A percentile compares a stretch with the other conserved stretches of the same genome.
Conservation (phyloP, 2,797 vertebrate genomes). For the Arctocebus calabarensis region DNA sequence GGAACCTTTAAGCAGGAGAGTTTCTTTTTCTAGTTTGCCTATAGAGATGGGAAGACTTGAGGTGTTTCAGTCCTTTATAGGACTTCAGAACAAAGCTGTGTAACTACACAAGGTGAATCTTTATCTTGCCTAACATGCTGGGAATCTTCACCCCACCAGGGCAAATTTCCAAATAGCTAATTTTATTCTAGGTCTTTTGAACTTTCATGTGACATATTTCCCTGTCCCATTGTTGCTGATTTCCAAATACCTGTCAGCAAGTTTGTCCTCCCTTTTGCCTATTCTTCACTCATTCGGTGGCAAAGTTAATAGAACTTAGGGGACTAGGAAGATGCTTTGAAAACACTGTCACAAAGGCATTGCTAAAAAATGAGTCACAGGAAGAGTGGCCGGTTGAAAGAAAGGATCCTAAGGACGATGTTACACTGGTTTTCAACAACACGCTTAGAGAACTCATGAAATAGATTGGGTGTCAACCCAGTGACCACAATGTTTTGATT, state of each 20-base stretch:
- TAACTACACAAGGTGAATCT: slow-evolving; percentile 74
- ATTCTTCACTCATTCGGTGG: slow-evolving; percentile 59
- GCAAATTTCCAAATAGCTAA: slow-evolving; percentile 66
- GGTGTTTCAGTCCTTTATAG: slow-evolving; percentile 68
- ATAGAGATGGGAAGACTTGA: slow-evolving; percentile 63
- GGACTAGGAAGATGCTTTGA: slow-evolving; percentile 61
- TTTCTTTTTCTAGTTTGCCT: slow-evolving; percentile 73
- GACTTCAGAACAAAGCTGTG: slow-evolving; percentile 73
- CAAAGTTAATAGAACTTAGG: slow-evolving; percentile 60
- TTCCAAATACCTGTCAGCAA: slow-evolving; percentile 65
- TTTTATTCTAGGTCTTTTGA: slow-evolving; percentile 59
- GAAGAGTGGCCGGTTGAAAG: slow-evolving; percentile 66
- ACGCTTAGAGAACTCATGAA: slow-evolving; percentile 71
- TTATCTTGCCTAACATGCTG: slow-evolving; percentile 68
- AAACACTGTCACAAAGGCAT: slow-evolving; percentile 50
- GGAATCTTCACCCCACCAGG: slow-evolving; percentile 74
- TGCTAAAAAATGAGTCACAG: slow-evolving; percentile 53
- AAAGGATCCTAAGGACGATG: slow-evolving; percentile 58
- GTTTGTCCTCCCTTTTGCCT: slow-evolving; percentile 55
- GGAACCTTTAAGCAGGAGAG: slow-evolving; percentile 81
- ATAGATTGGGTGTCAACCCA: slow-evolving; percentile 58
- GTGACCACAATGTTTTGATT: slow-evolving; percentile 61
- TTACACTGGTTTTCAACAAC: slow-evolving; percentile 57
- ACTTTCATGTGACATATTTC: slow-evolving; percentile 65
- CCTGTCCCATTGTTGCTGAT: slow-evolving; percentile 70